These are phyloP conservation scores for Polietes domitor DNA, from an alignment of 2,888 invertebrate species.

Conservation along the genomic window DNA sequence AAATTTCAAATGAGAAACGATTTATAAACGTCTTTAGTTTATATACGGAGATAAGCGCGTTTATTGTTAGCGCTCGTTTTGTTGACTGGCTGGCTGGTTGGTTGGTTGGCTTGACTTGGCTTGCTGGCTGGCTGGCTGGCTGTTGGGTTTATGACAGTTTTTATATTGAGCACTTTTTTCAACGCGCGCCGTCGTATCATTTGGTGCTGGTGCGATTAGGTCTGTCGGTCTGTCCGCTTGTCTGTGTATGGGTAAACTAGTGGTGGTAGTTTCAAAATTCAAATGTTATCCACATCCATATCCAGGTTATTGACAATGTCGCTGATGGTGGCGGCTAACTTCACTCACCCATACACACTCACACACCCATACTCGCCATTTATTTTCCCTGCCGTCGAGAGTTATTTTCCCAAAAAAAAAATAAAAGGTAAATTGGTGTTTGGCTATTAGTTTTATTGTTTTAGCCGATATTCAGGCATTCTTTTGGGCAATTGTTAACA, in stretches of 20 bases:
- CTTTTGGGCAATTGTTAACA: slow-evolving; percentile 14
- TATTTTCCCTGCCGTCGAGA: background rate
- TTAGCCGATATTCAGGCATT: slow-evolving; percentile 18
- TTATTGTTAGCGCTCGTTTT: slow-evolving; percentile 66
- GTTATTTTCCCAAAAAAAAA: background rate
- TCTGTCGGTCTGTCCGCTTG: too few relatives aligned
- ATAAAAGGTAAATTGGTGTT: background rate
- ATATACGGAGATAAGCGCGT: slow-evolving; percentile 75
- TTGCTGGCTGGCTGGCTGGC: background rate
- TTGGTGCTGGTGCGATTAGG: slow-evolving; percentile 26
- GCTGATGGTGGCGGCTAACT: background rate
- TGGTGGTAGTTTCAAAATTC: background rate
- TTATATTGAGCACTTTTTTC: slow-evolving; percentile 17
- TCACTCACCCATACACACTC: slow-evolving; percentile 13
- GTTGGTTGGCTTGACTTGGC: background rate
- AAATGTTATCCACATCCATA: background rate
- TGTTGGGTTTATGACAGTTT: slow-evolving; percentile 29
- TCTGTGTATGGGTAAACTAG: background rate
- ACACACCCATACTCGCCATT: background rate
- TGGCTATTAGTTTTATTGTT: slow-evolving; percentile 23
- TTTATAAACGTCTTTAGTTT: slow-evolving; percentile 75
- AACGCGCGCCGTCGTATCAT: background rate
- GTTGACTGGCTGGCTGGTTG: slow-evolving; percentile 15
- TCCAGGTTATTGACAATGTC: background rate
- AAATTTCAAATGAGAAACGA: slow-evolving; percentile 78